Percentiles rank a stretch among this genome's conserved stretches.
Conservation (phyloP, 1,140 invertebrate species). For the Camponotus floridanus region DNA sequence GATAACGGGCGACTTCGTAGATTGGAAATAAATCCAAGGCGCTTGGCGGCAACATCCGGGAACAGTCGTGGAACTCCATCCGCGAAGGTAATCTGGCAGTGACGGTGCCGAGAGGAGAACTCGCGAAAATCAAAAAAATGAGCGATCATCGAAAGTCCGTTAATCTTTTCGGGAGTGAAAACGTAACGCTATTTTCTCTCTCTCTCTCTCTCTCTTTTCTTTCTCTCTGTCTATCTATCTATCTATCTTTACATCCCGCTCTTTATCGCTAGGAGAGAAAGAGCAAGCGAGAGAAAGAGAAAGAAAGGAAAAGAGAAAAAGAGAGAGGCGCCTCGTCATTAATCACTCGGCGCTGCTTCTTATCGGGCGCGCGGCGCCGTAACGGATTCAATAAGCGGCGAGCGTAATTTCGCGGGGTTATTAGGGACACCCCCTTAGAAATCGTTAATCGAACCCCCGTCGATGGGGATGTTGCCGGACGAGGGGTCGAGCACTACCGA, state of each 20-base stretch:
- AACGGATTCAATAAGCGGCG: constrained; percentile 73
- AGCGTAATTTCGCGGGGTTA: constrained; percentile 74
- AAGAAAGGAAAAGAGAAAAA: background rate
- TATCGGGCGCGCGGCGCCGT: constrained; percentile 65
- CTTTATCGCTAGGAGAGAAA: constrained; percentile 3
- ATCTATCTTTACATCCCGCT: background rate
- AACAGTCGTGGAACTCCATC: constrained; percentile 21
- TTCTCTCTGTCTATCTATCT: no score
- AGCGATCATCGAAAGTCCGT: constrained; percentile 71
- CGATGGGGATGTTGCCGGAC: constrained; percentile 11
- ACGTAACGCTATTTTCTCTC: constrained; percentile 29
- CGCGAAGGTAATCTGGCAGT: constrained; percentile 56
- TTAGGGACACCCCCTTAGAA: constrained; percentile 68
- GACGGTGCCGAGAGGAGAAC: constrained; percentile 37
- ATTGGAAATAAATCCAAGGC: constrained; percentile 61
- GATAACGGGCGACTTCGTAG: background rate
- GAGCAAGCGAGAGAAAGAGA: background rate
- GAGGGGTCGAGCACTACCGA: constrained; percentile 19
- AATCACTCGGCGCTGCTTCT: constrained; percentile 71
- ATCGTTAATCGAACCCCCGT: constrained; percentile 71
- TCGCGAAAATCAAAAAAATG: constrained; percentile 72
- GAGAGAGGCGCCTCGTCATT: constrained; percentile 66
- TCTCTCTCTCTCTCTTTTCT: background rate
- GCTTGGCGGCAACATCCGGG: background rate
- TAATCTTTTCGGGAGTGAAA: constrained; percentile 71